Base-by-base conservation (phyloP, 2,797 vertebrate genomes). In the Premnoplex brunnescens region DNA sequence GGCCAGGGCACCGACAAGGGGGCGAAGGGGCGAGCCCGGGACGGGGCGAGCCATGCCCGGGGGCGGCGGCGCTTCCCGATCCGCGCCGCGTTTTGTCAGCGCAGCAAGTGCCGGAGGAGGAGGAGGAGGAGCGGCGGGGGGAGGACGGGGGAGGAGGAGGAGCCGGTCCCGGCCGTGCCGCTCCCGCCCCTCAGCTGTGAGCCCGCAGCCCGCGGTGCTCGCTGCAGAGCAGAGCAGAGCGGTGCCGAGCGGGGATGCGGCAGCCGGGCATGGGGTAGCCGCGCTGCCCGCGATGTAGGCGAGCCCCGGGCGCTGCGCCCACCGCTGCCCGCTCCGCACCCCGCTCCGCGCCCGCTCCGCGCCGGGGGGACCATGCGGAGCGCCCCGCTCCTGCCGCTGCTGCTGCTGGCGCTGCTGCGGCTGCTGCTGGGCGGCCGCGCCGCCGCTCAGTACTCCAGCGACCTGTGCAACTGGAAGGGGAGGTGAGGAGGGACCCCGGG, bases 401-500 rank as follows among this genome's bases (percentile, higher is more conserved):
- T 98, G 94, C 97, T 98, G 96, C 21, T 39, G 39, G 39, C 44
- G 44, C 44, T 46, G 97, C 97, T 98, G 83, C 97, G 98, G 62
- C 94, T 98, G 24, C 93, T 98, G 32, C 97, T 99, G 88, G 98
- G 98, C 91, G 97, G 98, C 95, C 97, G 97, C 56, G 98, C 98
- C 95, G 78, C 97, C 27, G 97, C 98, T 83, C 99, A 99, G 89
- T 99, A 99, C 96, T 99, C 99, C 34, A 99, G 99, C 95, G 99
- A 99, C 97, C 98, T 99, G 98, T 99, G 99, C 98, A 99, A 98
- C 97, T 99, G 99, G 99, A 99, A 98, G 97, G 99, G 99, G 96
- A 99, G 99, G 99, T 99, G 97, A 95, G 94, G 62, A 4, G n/a
- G 36, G 58, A 55, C 72, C 80, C 55, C 51, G 14, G 67, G 63